Evolutionary conservation across 1,140 invertebrate species (phyloP).

Genomic region (Meloidogyne floridensis): DNA sequence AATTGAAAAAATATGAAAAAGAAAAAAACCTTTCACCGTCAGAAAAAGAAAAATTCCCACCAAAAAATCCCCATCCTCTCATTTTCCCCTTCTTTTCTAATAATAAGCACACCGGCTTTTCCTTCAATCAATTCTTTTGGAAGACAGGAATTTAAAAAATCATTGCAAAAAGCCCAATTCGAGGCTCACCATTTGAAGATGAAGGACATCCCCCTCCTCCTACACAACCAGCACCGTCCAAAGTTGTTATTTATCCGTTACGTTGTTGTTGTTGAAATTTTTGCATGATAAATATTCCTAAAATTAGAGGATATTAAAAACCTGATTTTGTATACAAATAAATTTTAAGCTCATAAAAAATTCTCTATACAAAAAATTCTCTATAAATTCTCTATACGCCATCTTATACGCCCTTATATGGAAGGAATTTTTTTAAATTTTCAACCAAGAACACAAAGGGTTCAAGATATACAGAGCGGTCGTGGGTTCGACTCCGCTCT

Average conservation of each 20-base stretch:
- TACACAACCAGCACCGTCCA: not conserved
- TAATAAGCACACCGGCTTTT: not conserved
- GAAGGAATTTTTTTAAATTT: too few relatives aligned
- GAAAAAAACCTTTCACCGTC: not conserved
- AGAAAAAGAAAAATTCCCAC: too few relatives aligned
- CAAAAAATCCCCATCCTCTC: not conserved
- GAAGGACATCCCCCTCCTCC: too few relatives aligned
- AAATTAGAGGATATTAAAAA: not conserved
- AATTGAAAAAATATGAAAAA: not conserved
- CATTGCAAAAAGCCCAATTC: not conserved
- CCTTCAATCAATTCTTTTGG: not conserved
- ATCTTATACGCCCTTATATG: too few relatives aligned
- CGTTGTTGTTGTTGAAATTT: not conserved
- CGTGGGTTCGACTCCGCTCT: too few relatives aligned
- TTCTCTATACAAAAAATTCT: too few relatives aligned
- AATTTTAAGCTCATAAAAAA: too few relatives aligned
- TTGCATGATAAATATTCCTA: not conserved
- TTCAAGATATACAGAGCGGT: too few relatives aligned
- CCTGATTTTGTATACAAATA: too few relatives aligned
- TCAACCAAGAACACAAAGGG: too few relatives aligned
- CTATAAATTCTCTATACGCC: too few relatives aligned
- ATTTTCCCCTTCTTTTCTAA: not conserved
- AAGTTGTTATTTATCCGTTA: not conserved
- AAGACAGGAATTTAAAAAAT: slow-evolving; percentile 6
- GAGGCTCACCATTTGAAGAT: not conserved